These are phyloP conservation scores for Asobara japonica DNA, from an alignment of 1,140 invertebrate genomes.

Conservation along the genomic window DNA sequence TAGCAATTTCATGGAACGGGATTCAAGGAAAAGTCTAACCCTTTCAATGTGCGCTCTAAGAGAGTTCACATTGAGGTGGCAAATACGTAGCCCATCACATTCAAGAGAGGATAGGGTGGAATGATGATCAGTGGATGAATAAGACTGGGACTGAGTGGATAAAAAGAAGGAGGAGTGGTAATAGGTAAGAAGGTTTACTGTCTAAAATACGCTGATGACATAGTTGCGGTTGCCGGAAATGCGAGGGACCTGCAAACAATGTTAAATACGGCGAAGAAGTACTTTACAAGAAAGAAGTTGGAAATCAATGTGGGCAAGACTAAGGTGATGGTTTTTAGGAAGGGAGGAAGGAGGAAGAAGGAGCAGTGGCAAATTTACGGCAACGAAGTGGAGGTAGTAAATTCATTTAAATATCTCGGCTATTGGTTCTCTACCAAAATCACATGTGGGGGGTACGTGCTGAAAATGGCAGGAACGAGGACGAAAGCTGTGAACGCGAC, in stretches of 20 bases:
- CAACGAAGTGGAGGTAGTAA: neutral
- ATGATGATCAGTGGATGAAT: neutral
- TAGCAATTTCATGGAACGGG: too few species aligned
- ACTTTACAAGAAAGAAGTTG: neutral
- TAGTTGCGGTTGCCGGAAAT: neutral
- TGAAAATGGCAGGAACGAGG: slow-evolving; percentile 16
- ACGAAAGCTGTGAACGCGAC: slow-evolving; percentile 19
- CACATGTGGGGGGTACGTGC: neutral
- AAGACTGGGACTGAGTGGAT: too few species aligned
- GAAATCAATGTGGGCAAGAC: neutral
- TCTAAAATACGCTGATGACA: neutral
- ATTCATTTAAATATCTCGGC: slow-evolving; percentile 8
- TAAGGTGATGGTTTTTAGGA: neutral
- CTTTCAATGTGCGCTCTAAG: too few species aligned
- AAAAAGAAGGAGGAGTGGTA: neutral
- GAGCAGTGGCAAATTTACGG: neutral
- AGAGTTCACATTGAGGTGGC: too few species aligned
- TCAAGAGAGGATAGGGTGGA: too few species aligned
- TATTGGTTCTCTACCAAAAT: slow-evolving; percentile 8
- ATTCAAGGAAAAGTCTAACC: too few species aligned
- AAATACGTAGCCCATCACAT: too few species aligned
- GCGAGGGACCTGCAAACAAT: neutral
- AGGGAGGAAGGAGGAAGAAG: neutral
- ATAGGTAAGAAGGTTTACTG: neutral
- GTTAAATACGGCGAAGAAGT: neutral